Percentiles rank a stretch among this genome's conserved stretches.
Evolutionary conservation across 2,797 vertebrate genomes (phyloP).

Genomic region (Nannoperca australis): DNA sequence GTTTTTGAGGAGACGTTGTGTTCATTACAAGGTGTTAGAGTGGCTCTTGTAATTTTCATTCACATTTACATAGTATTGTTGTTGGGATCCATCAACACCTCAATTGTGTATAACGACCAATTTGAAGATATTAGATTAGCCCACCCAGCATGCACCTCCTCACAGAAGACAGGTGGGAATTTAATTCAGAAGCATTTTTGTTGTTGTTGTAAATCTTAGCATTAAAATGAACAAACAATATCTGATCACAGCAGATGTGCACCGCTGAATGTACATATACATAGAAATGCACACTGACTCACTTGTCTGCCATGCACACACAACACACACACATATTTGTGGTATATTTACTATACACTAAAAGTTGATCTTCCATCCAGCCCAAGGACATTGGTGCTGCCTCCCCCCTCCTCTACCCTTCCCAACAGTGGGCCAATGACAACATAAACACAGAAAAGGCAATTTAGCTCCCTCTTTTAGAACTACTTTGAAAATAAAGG

Average conservation of each 20-base stretch:
- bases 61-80: constrained; percentile 74
- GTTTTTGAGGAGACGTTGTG: constrained; percentile 56
- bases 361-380: constrained; percentile 85
- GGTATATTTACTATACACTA: constrained; percentile 59
- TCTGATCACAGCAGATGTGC: constrained; percentile 32
- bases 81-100: constrained; percentile 82
- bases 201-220: constrained; percentile 24
- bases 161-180: constrained; percentile 62
- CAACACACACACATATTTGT: constrained; percentile 18
- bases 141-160: constrained; percentile 40
- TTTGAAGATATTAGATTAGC: constrained; percentile 80
- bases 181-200: constrained; percentile 43
- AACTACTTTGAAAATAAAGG: constrained; percentile 91
- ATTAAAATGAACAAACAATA: constrained; percentile 40
- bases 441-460: constrained; percentile 88
- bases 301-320: constrained; percentile 10
- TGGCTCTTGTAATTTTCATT: constrained; percentile 75
- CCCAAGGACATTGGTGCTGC: constrained; percentile 83
- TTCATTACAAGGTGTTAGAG: constrained; percentile 86
- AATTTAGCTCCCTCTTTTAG: constrained; percentile 88
- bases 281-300: constrained; percentile 19
- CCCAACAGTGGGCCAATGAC: constrained; percentile 84
- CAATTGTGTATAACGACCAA: constrained; percentile 77
- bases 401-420: constrained; percentile 77
- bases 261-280: constrained; percentile 30